Percentiles rank a stretch among this genome's conserved stretches.
These are phyloP conservation scores for Centropristis striata DNA, from an alignment of 2,113 vertebrate genomes.

Conservation along the genomic window DNA sequence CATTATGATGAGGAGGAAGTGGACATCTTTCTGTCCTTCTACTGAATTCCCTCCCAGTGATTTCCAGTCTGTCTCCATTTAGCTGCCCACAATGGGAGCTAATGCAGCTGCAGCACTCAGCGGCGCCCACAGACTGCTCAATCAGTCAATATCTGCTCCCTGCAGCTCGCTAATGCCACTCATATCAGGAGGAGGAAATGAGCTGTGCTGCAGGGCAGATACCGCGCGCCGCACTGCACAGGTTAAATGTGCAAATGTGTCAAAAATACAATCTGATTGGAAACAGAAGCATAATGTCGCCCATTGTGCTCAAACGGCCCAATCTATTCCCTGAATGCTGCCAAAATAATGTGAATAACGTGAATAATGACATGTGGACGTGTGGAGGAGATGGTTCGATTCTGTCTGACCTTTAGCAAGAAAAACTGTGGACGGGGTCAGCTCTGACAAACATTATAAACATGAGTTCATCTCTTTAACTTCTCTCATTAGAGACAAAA, in stretches of 20 bases:
- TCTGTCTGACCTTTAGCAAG: too few species aligned
- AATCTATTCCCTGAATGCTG: conserved; percentile 45
- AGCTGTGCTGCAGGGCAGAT: conserved; percentile 40
- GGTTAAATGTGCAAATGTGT: conserved; percentile 9
- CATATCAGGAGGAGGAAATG: conserved; percentile 74
- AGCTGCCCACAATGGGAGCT: conserved; percentile 73
- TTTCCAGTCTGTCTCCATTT: conserved; percentile 66
- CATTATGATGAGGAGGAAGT: conserved; percentile 56
- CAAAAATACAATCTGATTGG: conserved; percentile 43
- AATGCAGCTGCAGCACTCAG: conserved; percentile 52
- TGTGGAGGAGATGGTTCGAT: not conserved
- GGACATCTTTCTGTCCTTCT: conserved; percentile 50
- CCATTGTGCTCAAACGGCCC: conserved; percentile 40
- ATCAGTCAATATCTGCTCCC: conserved; percentile 62
- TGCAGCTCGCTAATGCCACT: conserved; percentile 9
- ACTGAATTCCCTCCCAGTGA: conserved; percentile 57
- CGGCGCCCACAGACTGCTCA: conserved; percentile 65
- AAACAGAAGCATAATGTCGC: conserved; percentile 7
- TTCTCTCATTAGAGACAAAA: too few species aligned
- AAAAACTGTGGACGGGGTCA: too few species aligned
- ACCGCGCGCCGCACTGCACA: not conserved
- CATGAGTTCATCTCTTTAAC: too few species aligned
- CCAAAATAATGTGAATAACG: conserved; percentile 39
- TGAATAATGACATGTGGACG: conserved; percentile 15
- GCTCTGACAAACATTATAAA: too few species aligned